phyloP scores from a whole-genome alignment of 2,797 vertebrate species.

The Loris lydekkerianus region DNA sequence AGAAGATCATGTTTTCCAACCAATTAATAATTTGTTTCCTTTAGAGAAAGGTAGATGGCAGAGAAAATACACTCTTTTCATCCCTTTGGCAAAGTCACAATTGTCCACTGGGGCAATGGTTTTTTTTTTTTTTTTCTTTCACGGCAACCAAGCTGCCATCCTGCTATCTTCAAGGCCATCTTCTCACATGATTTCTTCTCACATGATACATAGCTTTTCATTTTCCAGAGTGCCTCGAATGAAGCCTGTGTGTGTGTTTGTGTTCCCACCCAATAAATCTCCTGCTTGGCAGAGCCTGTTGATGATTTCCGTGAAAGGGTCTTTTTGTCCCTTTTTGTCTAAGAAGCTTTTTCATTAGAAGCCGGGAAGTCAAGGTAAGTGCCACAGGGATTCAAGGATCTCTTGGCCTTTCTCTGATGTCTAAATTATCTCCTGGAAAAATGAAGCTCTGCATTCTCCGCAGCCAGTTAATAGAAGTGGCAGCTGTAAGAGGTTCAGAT shows the following conservation, averaged over 20 bases:
- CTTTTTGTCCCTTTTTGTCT: slow-evolving; percentile 81
- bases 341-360: slow-evolving; percentile 79
- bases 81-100: slow-evolving; percentile 1
- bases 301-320: slow-evolving; percentile 82
- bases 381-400: slow-evolving; percentile 69
- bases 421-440: slow-evolving; percentile 79
- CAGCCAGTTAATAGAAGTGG: slow-evolving; percentile 78
- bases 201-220: slow-evolving; percentile 77
- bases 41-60: slow-evolving; percentile 35
- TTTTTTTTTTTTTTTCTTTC: not conserved
- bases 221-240: slow-evolving; percentile 83
- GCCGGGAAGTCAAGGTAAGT: slow-evolving; percentile 79
- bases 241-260: slow-evolving; percentile 42
- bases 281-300: slow-evolving; percentile 75
- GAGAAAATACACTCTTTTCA: slow-evolving; percentile 55
- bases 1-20: slow-evolving; percentile 14
- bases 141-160: slow-evolving; percentile 71
- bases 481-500: slow-evolving; percentile 83
- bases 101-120: slow-evolving; percentile 21
- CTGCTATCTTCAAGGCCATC: slow-evolving; percentile 83
- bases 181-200: slow-evolving; percentile 83
- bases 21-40: not conserved
- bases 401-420: slow-evolving; percentile 79
- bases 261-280: slow-evolving; percentile 83
- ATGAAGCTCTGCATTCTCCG: slow-evolving; percentile 68